These are phyloP conservation scores for Heliornis fulica DNA, from an alignment of 2,113 vertebrate genomes.

Conservation along the genomic window DNA sequence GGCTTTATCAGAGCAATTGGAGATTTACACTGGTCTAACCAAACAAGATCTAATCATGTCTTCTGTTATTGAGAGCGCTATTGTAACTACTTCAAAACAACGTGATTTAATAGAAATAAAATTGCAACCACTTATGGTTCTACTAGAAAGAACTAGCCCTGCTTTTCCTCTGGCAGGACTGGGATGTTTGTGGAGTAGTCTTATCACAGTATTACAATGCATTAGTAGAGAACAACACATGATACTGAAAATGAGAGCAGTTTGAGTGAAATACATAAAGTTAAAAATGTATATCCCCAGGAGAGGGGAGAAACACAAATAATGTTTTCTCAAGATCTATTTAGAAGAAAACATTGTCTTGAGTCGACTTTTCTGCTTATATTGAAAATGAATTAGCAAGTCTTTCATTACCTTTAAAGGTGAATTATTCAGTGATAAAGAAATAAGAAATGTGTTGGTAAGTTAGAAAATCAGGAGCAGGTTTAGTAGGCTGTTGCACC, in stretches of 20 bases:
- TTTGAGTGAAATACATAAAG: background rate
- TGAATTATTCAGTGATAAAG: background rate
- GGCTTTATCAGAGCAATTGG: background rate
- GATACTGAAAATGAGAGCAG: background rate
- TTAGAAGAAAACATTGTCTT: background rate
- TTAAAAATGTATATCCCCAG: background rate
- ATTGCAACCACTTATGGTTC: background rate
- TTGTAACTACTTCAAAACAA: background rate
- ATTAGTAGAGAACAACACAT: background rate
- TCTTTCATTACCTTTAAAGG: background rate
- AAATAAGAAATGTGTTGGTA: background rate
- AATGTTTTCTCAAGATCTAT: background rate
- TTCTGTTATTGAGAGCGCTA: background rate
- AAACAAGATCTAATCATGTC: background rate
- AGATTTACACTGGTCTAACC: background rate
- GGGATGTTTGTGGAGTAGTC: background rate
- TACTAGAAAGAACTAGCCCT: background rate
- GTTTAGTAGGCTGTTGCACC: background rate
- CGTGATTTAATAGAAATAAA: background rate
- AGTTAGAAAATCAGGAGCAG: background rate
- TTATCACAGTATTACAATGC: background rate
- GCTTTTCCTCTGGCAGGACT: background rate
- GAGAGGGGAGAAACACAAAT: background rate
- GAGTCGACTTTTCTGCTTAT: background rate
- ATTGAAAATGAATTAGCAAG: background rate